These are phyloP conservation scores for Barnardius zonarius DNA, from an alignment of 2,113 vertebrate species.

Conservation along the genomic window DNA sequence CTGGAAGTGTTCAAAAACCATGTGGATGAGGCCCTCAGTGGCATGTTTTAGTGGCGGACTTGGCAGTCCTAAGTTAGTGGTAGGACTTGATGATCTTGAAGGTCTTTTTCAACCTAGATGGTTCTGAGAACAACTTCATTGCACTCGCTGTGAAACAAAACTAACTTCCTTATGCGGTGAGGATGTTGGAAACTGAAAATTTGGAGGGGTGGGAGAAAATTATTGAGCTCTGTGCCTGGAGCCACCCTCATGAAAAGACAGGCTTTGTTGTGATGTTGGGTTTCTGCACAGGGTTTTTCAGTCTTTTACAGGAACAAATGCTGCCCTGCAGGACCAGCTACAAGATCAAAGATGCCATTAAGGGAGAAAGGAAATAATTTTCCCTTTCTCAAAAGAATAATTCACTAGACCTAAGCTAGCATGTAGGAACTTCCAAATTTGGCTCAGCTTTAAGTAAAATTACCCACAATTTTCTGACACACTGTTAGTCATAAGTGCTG, in stretches of 20 bases:
- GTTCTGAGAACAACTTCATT: neutral
- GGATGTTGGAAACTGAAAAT: neutral
- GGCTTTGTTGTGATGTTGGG: neutral
- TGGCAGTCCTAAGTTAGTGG: neutral
- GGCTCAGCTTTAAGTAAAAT: neutral
- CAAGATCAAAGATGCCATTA: neutral
- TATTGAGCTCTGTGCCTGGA: neutral
- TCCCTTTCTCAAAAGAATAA: neutral
- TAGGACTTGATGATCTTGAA: neutral
- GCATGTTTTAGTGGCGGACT: neutral
- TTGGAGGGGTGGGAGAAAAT: neutral
- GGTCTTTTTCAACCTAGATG: neutral
- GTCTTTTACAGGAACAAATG: neutral
- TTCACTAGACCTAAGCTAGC: neutral
- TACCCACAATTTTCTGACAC: accelerated
- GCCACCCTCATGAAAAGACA: accelerated
- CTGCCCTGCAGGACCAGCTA: neutral
- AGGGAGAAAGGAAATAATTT: neutral
- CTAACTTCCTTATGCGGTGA: neutral
- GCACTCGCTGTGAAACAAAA: neutral
- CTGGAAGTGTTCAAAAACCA: neutral
- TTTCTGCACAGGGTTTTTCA: neutral
- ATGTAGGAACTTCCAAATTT: neutral
- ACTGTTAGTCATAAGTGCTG: neutral
- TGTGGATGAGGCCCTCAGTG: neutral